phyloP scores from a whole-genome alignment of 2,113 vertebrate species.

The Pseudopodoces humilis region DNA sequence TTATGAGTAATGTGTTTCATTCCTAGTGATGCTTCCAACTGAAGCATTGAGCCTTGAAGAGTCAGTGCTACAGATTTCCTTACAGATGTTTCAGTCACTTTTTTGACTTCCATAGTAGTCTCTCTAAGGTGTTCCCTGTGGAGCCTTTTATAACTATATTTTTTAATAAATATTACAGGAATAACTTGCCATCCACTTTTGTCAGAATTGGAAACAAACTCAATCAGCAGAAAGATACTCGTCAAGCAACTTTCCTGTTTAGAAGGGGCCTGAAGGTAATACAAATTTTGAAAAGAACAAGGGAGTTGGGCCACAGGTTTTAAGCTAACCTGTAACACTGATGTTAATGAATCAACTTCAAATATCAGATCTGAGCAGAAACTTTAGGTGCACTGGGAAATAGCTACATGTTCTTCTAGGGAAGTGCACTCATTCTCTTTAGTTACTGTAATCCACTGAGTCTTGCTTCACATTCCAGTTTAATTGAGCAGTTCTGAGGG shows the following conservation, averaged over 20 bases:
- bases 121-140: neutral
- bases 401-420: neutral
- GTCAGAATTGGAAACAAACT: constrained; percentile 77
- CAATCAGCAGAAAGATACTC: constrained; percentile 85
- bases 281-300: neutral
- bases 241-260: constrained; percentile 93
- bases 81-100: neutral
- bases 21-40: neutral
- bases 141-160: neutral
- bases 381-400: neutral
- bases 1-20: neutral
- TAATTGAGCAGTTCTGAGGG: neutral
- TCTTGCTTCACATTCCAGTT: neutral
- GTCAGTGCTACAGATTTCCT: neutral
- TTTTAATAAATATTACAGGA: constrained; percentile 67
- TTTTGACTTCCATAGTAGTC: neutral
- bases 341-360: neutral
- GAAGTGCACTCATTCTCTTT: neutral
- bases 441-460: neutral
- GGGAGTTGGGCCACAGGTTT: neutral
- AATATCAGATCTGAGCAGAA: neutral
- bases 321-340: neutral
- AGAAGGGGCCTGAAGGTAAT: constrained; percentile 91
- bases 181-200: constrained; percentile 67
- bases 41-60: neutral